These are phyloP conservation scores for Cantharis nigra DNA, from an alignment of 2,888 invertebrate species.

Conservation along the genomic window DNA sequence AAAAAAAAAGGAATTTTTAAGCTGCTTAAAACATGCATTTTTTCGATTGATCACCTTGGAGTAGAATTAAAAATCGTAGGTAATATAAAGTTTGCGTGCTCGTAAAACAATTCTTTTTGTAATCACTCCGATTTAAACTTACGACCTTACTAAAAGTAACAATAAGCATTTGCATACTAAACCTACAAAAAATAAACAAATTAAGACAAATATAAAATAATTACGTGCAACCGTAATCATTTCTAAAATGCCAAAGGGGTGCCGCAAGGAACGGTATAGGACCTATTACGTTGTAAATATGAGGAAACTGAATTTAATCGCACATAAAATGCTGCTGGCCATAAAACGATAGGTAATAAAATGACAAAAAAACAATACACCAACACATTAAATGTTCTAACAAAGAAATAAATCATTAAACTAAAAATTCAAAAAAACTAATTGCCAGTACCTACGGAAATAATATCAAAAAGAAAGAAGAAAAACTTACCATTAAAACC, in stretches of 20 bases:
- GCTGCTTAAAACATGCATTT: neutral
- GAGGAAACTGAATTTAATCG: neutral
- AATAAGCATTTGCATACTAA: neutral
- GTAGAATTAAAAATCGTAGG: neutral
- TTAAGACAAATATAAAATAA: neutral
- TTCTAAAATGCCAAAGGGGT: neutral
- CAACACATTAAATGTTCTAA: neutral
- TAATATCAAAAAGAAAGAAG: neutral
- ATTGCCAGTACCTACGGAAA: neutral
- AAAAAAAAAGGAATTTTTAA: neutral
- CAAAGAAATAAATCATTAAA: neutral
- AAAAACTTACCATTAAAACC: conserved; percentile 31
- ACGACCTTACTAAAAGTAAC: neutral
- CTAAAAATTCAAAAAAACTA: neutral
- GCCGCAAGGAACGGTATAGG: neutral
- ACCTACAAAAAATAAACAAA: neutral
- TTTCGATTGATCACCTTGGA: neutral
- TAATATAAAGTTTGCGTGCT: neutral
- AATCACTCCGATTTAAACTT: neutral
- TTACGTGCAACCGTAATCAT: neutral
- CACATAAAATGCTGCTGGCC: neutral
- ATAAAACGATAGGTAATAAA: neutral
- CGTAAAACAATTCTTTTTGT: neutral
- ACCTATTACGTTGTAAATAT: neutral
- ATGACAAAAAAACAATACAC: neutral